Evolutionary conservation across 2,888 invertebrate species (phyloP).

Genomic region (Drosophila lutescens): DNA sequence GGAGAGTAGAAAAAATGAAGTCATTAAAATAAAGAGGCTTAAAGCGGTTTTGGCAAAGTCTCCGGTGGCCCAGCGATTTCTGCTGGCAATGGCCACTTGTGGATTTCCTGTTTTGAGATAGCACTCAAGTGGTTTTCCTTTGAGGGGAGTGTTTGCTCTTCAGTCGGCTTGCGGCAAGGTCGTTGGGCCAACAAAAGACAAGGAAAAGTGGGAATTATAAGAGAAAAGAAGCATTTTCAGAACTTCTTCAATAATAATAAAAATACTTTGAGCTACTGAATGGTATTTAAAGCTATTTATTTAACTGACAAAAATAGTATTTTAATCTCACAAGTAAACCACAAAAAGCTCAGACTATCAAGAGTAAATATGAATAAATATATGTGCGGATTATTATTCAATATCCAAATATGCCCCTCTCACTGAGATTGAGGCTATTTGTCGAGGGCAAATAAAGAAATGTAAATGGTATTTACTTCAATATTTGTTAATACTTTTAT

Average conservation of each 20-base stretch:
- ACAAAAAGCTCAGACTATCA: background rate
- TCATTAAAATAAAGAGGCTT: slow-evolving; percentile 26
- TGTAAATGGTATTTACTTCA: slow-evolving; percentile 28
- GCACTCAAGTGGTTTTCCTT: slow-evolving; percentile 24
- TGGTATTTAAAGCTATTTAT: too few species aligned
- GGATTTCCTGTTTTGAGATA: slow-evolving; percentile 31
- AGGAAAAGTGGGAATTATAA: background rate
- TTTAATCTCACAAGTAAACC: too few species aligned
- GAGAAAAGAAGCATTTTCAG: background rate
- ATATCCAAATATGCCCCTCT: slow-evolving; percentile 29
- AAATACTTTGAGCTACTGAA: too few species aligned
- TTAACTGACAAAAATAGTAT: too few species aligned
- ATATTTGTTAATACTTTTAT: slow-evolving; percentile 38
- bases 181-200: slow-evolving; percentile 31
- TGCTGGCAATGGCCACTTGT: slow-evolving; percentile 46
- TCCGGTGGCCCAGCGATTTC: slow-evolving; percentile 27
- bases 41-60: slow-evolving; percentile 26
- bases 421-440: slow-evolving; percentile 34
- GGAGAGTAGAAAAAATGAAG: slow-evolving; percentile 39
- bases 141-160: slow-evolving; percentile 28
- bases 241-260: background rate
- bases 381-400: slow-evolving; percentile 20
- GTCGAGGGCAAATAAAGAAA: slow-evolving; percentile 32
- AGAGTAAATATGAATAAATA: slow-evolving; percentile 3
- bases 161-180: slow-evolving; percentile 29